phyloP scores from a whole-genome alignment of 2,888 invertebrate genomes.

The Perdita meconis region DNA sequence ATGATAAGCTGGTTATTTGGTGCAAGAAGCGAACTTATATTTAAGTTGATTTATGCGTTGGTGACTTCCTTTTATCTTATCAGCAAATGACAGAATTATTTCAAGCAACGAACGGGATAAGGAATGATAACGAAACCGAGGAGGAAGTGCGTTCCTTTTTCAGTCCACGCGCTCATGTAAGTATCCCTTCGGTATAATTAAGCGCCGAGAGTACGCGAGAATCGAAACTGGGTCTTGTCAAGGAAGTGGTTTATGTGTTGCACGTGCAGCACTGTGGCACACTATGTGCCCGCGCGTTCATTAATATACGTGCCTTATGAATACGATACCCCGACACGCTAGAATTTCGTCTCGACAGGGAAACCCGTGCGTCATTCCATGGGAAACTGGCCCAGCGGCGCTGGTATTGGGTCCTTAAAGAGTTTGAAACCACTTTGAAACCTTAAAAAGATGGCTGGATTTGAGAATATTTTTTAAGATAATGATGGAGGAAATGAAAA shows the following conservation, averaged over 20 bases:
- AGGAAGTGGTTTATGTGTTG: slow-evolving; percentile 66
- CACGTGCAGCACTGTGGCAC: slow-evolving; percentile 48
- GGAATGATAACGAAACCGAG: slow-evolving; percentile 21
- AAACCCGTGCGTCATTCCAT: slow-evolving; percentile 44
- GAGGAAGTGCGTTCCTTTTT: slow-evolving; percentile 30
- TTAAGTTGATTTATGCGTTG: too few species aligned
- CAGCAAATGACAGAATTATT: too few species aligned
- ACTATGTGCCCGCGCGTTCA: slow-evolving; percentile 34
- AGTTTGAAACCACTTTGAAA: too few species aligned
- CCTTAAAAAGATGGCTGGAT: too few species aligned
- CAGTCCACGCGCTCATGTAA: slow-evolving; percentile 46
- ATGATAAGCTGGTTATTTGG: too few species aligned
- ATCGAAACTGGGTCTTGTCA: slow-evolving; percentile 68
- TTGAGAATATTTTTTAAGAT: too few species aligned
- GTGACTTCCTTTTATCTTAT: too few species aligned
- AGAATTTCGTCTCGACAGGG: slow-evolving; percentile 53
- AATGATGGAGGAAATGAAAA: too few species aligned
- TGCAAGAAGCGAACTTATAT: too few species aligned
- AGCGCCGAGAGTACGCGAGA: slow-evolving; percentile 51
- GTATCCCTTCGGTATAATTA: slow-evolving; percentile 58
- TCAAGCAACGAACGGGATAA: too few species aligned
- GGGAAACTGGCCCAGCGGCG: slow-evolving; percentile 44
- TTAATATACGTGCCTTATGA: slow-evolving; percentile 50
- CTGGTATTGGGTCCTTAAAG: too few species aligned
- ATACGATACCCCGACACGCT: slow-evolving; percentile 48